Conservation (phyloP, 2,888 invertebrate species). For the Amphipoea oculea region DNA sequence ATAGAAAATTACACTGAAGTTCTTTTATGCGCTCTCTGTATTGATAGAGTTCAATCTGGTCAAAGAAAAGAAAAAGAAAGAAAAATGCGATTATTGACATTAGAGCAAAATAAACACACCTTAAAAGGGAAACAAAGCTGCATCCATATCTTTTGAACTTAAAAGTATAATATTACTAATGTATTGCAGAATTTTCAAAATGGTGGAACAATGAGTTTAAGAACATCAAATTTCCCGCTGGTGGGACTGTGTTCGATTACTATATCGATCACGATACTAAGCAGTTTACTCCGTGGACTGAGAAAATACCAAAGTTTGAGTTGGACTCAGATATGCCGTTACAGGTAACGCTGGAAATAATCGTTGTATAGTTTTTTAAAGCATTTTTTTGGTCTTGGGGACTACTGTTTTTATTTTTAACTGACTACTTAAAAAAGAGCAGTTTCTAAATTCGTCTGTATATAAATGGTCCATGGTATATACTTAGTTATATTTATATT, state of each 20-base stretch:
- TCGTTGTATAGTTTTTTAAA: background rate
- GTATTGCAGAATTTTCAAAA: slow-evolving; percentile 96
- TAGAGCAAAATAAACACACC: too few relatives aligned
- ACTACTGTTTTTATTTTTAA: background rate
- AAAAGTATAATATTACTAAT: background rate
- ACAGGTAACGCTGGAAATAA: slow-evolving; percentile 90
- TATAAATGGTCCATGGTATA: too few relatives aligned
- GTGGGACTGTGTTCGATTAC: slow-evolving; percentile 98
- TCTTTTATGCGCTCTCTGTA: background rate
- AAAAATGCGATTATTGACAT: too few relatives aligned
- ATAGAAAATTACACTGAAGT: background rate
- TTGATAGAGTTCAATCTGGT: background rate
- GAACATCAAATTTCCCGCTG: slow-evolving; percentile 96
- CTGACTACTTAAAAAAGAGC: background rate
- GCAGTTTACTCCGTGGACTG: slow-evolving; percentile 97
- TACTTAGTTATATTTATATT: too few relatives aligned
- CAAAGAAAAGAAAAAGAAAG: too few relatives aligned
- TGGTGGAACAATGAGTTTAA: slow-evolving; percentile 99
- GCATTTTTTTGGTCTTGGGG: background rate
- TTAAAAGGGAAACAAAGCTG: background rate
- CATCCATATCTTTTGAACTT: background rate
- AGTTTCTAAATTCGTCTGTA: background rate
- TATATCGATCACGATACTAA: slow-evolving; percentile 97
- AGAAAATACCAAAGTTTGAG: slow-evolving; percentile 97
- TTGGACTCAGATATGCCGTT: slow-evolving; percentile 97